These are phyloP conservation scores for Oreortyx pictus DNA, from an alignment of 2,797 vertebrate species.

Conservation along the genomic window DNA sequence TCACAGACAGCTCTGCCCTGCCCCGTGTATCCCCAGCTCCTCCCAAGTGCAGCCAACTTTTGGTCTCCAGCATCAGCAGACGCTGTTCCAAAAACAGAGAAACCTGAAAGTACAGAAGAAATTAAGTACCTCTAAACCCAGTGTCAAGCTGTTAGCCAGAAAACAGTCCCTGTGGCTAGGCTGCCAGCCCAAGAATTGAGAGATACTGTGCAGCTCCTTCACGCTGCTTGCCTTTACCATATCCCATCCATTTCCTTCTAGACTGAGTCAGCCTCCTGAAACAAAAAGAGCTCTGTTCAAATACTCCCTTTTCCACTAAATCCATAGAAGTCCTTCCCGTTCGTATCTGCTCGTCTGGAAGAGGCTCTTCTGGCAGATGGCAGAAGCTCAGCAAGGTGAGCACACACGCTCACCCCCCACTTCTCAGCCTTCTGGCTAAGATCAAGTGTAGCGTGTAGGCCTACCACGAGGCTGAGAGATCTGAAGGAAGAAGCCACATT, in stretches of 20 bases:
- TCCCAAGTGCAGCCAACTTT: not conserved
- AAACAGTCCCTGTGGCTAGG: not conserved
- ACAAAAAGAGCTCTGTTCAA: constrained; percentile 29
- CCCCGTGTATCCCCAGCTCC: not conserved
- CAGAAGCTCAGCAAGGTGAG: not conserved
- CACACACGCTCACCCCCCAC: no score
- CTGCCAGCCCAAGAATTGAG: constrained; percentile 8
- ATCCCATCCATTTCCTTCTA: constrained; percentile 14
- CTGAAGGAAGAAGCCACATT: not conserved
- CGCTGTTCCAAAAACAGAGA: constrained; percentile 12
- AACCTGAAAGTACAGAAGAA: constrained; percentile 25
- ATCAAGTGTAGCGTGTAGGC: no score
- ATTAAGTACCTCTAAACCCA: not conserved
- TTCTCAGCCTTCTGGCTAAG: no score
- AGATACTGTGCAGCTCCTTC: not conserved
- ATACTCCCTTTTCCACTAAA: not conserved
- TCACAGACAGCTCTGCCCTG: not conserved
- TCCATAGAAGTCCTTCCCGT: not conserved
- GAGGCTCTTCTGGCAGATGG: not conserved
- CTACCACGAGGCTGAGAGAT: not conserved
- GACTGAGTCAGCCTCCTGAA: not conserved
- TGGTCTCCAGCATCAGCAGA: constrained; percentile 43
- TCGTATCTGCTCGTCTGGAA: not conserved
- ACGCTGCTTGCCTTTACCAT: not conserved
- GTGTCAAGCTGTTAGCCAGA: not conserved